These are phyloP conservation scores for Diplosoma virens DNA, from an alignment of 23 tunicate genomes.

Conservation along the genomic window DNA sequence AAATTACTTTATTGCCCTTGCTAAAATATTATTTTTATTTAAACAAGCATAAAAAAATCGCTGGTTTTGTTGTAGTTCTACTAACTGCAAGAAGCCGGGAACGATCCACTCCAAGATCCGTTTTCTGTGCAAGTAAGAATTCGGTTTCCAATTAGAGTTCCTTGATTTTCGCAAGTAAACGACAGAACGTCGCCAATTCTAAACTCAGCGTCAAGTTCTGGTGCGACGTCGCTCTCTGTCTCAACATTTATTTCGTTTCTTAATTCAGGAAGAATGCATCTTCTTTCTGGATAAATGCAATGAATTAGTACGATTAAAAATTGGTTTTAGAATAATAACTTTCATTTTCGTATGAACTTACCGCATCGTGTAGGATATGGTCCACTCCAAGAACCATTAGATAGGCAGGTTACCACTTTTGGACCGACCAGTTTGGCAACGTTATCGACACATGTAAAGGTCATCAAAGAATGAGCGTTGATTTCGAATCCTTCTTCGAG, in stretches of 20 bases:
- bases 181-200: neutral
- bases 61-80: too few relatives aligned
- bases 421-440: neutral
- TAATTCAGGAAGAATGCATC: neutral
- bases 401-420: slow-evolving; percentile 3
- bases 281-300: neutral
- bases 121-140: neutral
- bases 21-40: too few relatives aligned
- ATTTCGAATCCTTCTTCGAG: slow-evolving; percentile 17
- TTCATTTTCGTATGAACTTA: too few relatives aligned
- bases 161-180: neutral
- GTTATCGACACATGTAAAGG: neutral
- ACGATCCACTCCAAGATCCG: slow-evolving; percentile 3
- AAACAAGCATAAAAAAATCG: too few relatives aligned
- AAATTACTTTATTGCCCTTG: too few relatives aligned
- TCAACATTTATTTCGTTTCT: neutral
- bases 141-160: neutral
- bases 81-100: slow-evolving; percentile 15
- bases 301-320: too few relatives aligned
- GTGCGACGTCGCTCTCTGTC: neutral
- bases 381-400: slow-evolving; percentile 10
- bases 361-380: slow-evolving; percentile 30
- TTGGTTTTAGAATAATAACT: too few relatives aligned
- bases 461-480: neutral
- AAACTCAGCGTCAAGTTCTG: neutral